phyloP scores from a whole-genome alignment of 2,113 vertebrate species.

The Xyrauchen texanus region DNA sequence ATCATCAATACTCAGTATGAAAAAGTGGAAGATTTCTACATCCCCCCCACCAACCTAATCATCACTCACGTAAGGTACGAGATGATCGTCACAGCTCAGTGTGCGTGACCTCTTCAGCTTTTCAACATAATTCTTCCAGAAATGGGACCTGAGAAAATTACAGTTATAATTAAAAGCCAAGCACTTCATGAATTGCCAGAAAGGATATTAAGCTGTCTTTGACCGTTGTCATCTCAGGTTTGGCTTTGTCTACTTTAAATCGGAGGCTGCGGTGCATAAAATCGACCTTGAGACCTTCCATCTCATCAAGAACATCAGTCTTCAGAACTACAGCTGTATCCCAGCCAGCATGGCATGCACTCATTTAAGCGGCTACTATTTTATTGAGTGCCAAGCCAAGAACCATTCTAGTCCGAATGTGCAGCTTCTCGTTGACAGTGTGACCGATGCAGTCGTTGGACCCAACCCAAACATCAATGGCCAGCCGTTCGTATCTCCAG shows the following conservation, averaged over 20 bases:
- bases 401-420: background rate
- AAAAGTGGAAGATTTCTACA: conserved; percentile 89
- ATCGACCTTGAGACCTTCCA: conserved; percentile 92
- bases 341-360: conserved; percentile 89
- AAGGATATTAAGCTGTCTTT: conserved; percentile 68
- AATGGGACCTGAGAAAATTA: conserved; percentile 62
- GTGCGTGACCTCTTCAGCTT: conserved; percentile 27
- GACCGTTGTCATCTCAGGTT: conserved; percentile 75
- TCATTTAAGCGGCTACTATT: conserved; percentile 89
- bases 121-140: conserved; percentile 43
- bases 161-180: conserved; percentile 63
- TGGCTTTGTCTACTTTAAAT: conserved; percentile 89
- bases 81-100: background rate
- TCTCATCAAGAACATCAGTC: conserved; percentile 84
- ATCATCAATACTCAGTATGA: conserved; percentile 81
- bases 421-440: conserved; percentile 88
- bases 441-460: conserved; percentile 85
- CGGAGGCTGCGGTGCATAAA: conserved; percentile 81
- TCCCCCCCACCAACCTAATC: conserved; percentile 94
- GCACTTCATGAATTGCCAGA: conserved; percentile 57
- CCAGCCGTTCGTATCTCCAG: conserved; percentile 78
- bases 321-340: conserved; percentile 78
- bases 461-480: conserved; percentile 77
- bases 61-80: conserved; percentile 95
- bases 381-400: conserved; percentile 80